Evolutionary conservation across 2,888 invertebrate genomes (phyloP), one percentile per base, ranked within the genome.

Genomic region (Aphrophora alni): DNA sequence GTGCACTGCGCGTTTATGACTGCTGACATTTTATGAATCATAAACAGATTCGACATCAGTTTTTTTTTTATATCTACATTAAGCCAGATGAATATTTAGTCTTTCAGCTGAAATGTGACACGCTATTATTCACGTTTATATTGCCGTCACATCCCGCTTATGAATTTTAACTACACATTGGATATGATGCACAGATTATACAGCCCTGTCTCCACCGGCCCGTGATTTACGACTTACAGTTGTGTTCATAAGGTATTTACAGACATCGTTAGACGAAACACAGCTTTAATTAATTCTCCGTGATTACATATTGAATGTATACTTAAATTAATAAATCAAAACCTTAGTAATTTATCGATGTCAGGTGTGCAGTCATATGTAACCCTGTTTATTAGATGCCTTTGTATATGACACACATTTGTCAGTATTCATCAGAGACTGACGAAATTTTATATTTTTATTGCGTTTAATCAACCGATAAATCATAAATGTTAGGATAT

Each of bases 21-120:
- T 72, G 59, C 24, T 27, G 78, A 81, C 81, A 78, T 77, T 81
- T 81, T 81, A 81, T 81, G 81, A 78, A 78, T 81, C 81, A 38
- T 81, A 81, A 81, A 81, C 77, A 44, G 81, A 81, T 78, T 73
- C 74, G 74, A 76, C 75, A 70, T 76, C 71, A 72, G 21, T 76
- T 76, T 75, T 75, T 28, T 27, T 80, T 80, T 75, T 76, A 75
- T 76, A 69, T 80, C 76, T 79, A 69, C 79, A 79, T 74, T 75
- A 71, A 72, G 76, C 69, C 72, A 27, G 27, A 28, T 70, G 77
- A 72, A 78, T 78, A 78, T 78, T 72, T 59, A 59, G 59, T 59
- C 59, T 71, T 78, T 72, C 71, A 72, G 44, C 51, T 72, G 71
- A 59, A 77, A 71, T 69, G 72, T 59, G 78, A 78, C 78, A 78